Evolutionary conservation across 64 coral and sea anemone species (phyloP).

Genomic region (Montipora sp.): DNA sequence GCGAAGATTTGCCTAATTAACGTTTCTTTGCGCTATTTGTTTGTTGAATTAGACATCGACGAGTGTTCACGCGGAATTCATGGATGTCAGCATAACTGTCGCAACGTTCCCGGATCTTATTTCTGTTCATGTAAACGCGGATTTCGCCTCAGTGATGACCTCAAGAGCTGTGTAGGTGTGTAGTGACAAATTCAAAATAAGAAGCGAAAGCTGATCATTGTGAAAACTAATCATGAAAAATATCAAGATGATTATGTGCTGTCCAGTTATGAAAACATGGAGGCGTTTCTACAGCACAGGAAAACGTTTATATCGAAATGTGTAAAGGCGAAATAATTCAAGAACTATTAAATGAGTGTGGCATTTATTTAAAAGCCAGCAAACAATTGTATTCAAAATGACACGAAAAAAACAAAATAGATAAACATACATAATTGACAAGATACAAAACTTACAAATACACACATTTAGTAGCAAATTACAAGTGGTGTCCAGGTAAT

Average conservation of each 20-base stretch:
- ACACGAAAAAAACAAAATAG: too few species aligned
- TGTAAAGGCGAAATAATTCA: not conserved
- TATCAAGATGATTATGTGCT: too few species aligned
- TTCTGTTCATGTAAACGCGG: slow-evolving; percentile 91
- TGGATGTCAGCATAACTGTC: slow-evolving; percentile 79
- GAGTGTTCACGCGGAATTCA: slow-evolving; percentile 78
- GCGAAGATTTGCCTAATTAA: not conserved
- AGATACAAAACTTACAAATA: too few species aligned
- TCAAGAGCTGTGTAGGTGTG: slow-evolving; percentile 90
- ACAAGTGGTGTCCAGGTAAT: too few species aligned
- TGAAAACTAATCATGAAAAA: too few species aligned
- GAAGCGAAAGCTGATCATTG: too few species aligned
- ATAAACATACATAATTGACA: too few species aligned
- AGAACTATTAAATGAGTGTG: not conserved
- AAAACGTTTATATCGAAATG: not conserved
- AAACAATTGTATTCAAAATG: too few species aligned
- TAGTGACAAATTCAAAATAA: not conserved
- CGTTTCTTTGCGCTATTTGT: not conserved
- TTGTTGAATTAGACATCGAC: slow-evolving; percentile 64
- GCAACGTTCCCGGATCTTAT: slow-evolving; percentile 84
- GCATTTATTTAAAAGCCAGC: not conserved
- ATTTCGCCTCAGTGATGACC: slow-evolving; percentile 76
- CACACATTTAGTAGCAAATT: too few species aligned
- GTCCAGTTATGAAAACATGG: too few species aligned
- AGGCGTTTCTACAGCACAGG: not conserved